Evolutionary conservation across 2,888 invertebrate species (phyloP).

Genomic region (Zaprionus obscuricornis): DNA sequence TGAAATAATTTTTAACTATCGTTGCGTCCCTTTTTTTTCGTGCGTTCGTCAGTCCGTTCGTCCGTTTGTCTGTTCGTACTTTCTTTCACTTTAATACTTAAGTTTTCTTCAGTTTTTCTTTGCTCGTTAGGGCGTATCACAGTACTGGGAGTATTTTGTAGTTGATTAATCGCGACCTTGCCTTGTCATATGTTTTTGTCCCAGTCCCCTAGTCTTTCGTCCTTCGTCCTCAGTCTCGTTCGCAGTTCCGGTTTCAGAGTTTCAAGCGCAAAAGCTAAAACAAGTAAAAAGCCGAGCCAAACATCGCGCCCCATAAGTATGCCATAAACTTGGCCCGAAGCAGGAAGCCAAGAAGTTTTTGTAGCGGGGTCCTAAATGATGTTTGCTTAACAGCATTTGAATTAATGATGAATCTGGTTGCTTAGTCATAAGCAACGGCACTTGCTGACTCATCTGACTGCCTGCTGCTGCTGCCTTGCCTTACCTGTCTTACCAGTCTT

Average conservation of each 20-base stretch:
- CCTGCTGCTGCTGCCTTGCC: constrained; percentile 26
- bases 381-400: constrained; percentile 57
- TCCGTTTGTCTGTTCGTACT: too few relatives aligned
- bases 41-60: too few relatives aligned
- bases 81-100: too few relatives aligned
- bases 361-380: constrained; percentile 31
- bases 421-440: constrained; percentile 37
- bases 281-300: too few relatives aligned
- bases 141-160: constrained; percentile 10
- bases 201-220: too few relatives aligned
- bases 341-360: constrained; percentile 37
- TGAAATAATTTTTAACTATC: too few relatives aligned
- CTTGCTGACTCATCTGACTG: background rate
- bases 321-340: constrained; percentile 48
- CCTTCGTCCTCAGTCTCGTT: too few relatives aligned
- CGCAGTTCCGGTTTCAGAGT: too few relatives aligned
- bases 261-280: too few relatives aligned
- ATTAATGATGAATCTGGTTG: constrained; percentile 61
- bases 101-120: background rate
- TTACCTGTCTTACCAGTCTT: too few relatives aligned
- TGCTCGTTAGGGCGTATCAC: background rate
- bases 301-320: constrained; percentile 48
- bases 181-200: constrained; percentile 37
- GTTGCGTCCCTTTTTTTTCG: too few relatives aligned
- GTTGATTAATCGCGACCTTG: constrained; percentile 44